Evolutionary conservation across 2,888 invertebrate species (phyloP), one percentile per base, ranked within the genome.

Genomic region (Cyrtodaria siliqua): DNA sequence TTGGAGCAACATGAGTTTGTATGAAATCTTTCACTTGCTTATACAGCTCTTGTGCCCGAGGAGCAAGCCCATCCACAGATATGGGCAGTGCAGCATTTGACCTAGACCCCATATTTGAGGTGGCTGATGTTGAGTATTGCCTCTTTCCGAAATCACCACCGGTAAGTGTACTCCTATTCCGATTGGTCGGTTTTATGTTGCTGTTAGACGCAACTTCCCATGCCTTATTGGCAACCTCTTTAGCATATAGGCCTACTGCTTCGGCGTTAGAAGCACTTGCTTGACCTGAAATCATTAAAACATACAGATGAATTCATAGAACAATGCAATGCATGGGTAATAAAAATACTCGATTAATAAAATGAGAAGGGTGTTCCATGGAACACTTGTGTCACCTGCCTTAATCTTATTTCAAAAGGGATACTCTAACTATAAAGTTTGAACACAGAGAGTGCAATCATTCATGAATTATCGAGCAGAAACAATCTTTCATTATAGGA

Each of bases 11-110:
- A 61, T 93, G 86, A 16, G 92, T 86, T 23, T 91, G 81, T 2
- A 94, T 91, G 76, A 94, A 93, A 12, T 88, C 83, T 55, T 87
- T 91, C 16, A 94, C 93, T 44, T 88, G 82, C 18, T 85, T 64
- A 81, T 93, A 91, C 1, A 91, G 72, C 16, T 91, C 87, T 63
- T 89, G 91, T 0, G 91, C 93, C 26, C 89, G 84, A n/a, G 91
- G 89, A 0, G 91, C 87, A 64, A 94, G 78, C 6, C 88, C 91
- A 2, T 87, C 79, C 16, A 93, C 93, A 2, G 90, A 84, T 18
- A 93, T 86, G 16, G 92, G 87, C 83, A 93, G 87, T 44, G 44
- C 20, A 44, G 6, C 20, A 44, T 44, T 16, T 9, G 44, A 16
- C 44, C 20, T 44, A 9, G 44, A 44, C 44, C 44, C 50, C 77